Base-by-base conservation (phyloP, 2,797 vertebrate genomes). In the Rhinella marina region DNA sequence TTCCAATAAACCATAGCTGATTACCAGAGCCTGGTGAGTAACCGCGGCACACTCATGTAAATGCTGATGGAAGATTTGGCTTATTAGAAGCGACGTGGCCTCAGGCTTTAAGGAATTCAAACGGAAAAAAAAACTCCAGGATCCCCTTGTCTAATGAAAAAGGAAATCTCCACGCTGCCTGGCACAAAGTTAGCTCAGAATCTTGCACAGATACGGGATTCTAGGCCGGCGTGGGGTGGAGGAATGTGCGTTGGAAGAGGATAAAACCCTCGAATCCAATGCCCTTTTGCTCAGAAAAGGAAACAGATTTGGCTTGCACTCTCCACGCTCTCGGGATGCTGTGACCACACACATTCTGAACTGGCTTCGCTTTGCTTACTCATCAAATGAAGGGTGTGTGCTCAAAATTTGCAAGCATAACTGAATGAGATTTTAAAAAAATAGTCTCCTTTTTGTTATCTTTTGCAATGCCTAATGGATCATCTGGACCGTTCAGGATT, bases 201-300 rank as follows among this genome's bases (percentile, higher is more conserved):
- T 76, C 68, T 64, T 86, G 88, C 84, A 82, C 23, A 89, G 79
- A 86, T 89, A 82, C 78, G 80, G 21, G 61, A 77, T 77, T 89
- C 62, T 50, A 29, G 66, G 66, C 61, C 25, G 19, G 50, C 48
- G 79, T 61, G 84, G 84, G 88, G 70, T 77, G 72, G 21, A 89
- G 72, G 88, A 89, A 89, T 89, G 88, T 82, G 88, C 29, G 84
- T 89, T 89, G 88, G 88, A 82, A 62, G 70, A 77, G 81, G 66
- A 89, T 82, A 73, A 88, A 88, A 88, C 88, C 25, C 75, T n/a
- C 7, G 85, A 72, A 75, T 61, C 62, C 25, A 86, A 78, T 82
- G 80, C 84, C 84, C 84, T 78, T 82, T 78, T 86, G 72, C 84
- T 77, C 66, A 64, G 57, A 66, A 77, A 88, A 89, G 88, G 88